Base-by-base conservation (phyloP, 1,140 invertebrate genomes). In the Nephila pilipes region DNA sequence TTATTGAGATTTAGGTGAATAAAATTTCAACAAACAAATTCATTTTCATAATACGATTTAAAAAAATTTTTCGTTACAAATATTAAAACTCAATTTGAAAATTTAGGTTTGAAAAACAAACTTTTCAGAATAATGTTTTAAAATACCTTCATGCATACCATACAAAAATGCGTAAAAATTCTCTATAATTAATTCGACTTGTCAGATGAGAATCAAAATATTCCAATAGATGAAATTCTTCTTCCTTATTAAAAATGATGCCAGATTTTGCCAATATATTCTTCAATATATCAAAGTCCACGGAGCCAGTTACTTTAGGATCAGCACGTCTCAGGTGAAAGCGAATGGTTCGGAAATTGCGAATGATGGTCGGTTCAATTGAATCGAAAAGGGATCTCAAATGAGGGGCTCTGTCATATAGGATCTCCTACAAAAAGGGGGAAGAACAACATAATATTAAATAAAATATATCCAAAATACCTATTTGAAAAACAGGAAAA, bases 81-180 rank as follows among this genome's bases (percentile, higher is more conserved):
- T 16, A 46, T 1, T 1, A 80, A 36, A 18, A 20, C 20, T 80
- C 0, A 22, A 38, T 46, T 46, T 29, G 10, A 6, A 65, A 25
- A 14, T 60, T 60, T 22, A 60, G n/a, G 10, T 25, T 25, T 25
- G 12, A 25, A 10, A 1, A 14, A 0, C 18, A 32, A 75, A 36
- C 16, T 12, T 1, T 22, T 60, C 16, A 87, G 4, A 63, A 22
- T 54, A 87, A 85, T 32, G 85, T 87, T 3, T 60, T n/a, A 25
- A 63, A 55, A 22, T 46, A 10, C 6, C 6, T 46, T 91, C 58
- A 92, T 29, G 90, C 90, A 92, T 69, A 92, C 90, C 90, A 92
- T 25, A 92, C 90, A 85, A 92, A 92, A 65, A 92, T 75, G 16
- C 60, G 80, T 16, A 92, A 92, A 55, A 92, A 92, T 14, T 92